phyloP scores from a whole-genome alignment of 2,797 vertebrate genomes.

The Pseudopleuronectes americanus region DNA sequence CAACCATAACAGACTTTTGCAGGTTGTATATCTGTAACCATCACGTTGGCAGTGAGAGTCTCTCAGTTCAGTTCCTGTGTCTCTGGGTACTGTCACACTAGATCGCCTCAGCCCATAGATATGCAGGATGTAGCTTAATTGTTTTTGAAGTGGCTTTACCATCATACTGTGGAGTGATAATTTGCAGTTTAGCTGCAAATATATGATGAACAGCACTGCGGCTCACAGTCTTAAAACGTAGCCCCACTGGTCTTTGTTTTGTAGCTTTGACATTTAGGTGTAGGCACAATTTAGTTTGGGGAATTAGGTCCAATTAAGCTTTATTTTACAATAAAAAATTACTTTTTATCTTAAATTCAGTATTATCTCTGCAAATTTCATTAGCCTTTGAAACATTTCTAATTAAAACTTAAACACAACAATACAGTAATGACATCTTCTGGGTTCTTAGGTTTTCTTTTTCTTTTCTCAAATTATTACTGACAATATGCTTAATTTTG shows the following conservation, averaged over 20 bases:
- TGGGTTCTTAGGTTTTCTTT: no score
- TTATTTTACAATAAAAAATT: no score
- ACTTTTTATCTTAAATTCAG: no score
- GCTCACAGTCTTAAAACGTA: neutral
- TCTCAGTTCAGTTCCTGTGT: slow-evolving; percentile 23
- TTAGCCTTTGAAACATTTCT: no score
- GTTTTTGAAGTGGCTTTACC: neutral
- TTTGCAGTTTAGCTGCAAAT: neutral
- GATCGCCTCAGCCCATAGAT: slow-evolving; percentile 23
- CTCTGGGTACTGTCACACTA: slow-evolving; percentile 11
- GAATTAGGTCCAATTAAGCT: no score
- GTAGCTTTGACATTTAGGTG: neutral
- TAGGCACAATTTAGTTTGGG: no score
- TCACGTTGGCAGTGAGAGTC: slow-evolving; percentile 22
- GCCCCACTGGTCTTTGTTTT: neutral
- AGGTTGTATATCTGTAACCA: slow-evolving; percentile 27
- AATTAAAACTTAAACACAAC: no score
- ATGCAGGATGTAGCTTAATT: neutral
- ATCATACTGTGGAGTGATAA: neutral
- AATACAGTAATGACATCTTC: no score
- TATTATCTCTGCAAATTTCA: no score
- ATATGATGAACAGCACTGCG: neutral
- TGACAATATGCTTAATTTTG: no score
- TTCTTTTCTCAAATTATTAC: no score
- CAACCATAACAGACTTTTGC: no score